These are phyloP conservation scores for Pedionomus torquatus DNA, from an alignment of 2,113 vertebrate species.

Conservation along the genomic window DNA sequence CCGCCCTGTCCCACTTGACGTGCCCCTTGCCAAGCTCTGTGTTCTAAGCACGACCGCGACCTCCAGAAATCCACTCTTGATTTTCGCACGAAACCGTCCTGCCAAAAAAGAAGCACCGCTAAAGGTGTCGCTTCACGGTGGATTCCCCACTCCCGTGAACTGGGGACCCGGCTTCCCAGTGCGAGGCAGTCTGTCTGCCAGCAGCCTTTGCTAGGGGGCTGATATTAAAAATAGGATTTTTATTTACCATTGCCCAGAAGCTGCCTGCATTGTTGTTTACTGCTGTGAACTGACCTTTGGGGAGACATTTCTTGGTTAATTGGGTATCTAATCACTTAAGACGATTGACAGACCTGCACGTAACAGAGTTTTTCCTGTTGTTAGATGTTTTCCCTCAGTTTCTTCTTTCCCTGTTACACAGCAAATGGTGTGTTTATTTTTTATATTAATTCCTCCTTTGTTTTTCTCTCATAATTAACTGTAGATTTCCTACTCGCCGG, in stretches of 20 bases:
- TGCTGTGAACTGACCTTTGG: background rate
- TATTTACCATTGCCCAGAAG: background rate
- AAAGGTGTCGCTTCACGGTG: background rate
- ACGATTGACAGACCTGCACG: background rate
- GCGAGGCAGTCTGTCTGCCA: background rate
- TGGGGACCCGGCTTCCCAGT: background rate
- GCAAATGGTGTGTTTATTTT: background rate
- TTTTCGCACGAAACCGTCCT: background rate
- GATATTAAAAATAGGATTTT: background rate
- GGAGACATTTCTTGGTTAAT: background rate
- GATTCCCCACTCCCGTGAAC: fast-evolving
- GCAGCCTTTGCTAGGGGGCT: background rate
- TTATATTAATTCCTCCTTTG: background rate
- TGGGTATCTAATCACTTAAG: background rate
- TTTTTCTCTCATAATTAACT: background rate
- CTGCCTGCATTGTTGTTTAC: background rate
- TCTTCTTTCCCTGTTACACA: background rate
- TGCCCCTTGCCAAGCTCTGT: background rate
- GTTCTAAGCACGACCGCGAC: background rate
- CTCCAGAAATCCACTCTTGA: background rate
- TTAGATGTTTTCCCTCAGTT: background rate
- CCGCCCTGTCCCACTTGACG: fast-evolving
- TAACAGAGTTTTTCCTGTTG: background rate
- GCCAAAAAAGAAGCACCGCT: no score
- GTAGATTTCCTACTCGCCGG: background rate